Percentiles rank a stretch among this genome's conserved stretches.
Conservation (phyloP, 1,140 invertebrate genomes). For the Paramacrobiotus metropolitanus region DNA sequence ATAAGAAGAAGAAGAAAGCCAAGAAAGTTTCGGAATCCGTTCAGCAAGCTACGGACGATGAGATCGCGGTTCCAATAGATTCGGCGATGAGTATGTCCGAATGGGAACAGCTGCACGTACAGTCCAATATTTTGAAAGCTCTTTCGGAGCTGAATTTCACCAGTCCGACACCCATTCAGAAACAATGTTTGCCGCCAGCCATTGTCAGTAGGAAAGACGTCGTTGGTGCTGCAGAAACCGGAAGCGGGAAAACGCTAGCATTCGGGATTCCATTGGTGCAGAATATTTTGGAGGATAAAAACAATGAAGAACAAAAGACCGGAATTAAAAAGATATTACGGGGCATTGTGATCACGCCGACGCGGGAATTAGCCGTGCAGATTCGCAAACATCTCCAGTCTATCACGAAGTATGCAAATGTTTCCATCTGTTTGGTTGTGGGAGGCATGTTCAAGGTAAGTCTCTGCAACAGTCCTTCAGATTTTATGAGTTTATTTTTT, state of each 20-base stretch:
- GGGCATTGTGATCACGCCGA: constrained; percentile 72
- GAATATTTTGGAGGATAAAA: constrained; percentile 45
- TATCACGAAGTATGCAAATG: constrained; percentile 52
- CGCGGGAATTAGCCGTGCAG: constrained; percentile 79
- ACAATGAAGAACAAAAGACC: constrained; percentile 12
- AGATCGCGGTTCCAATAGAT: too few relatives aligned
- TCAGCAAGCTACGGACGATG: too few relatives aligned
- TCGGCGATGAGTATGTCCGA: too few relatives aligned
- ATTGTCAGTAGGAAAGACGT: constrained; percentile 64
- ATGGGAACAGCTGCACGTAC: constrained; percentile 48
- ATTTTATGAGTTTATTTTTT: background rate
- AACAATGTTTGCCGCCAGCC: constrained; percentile 49
- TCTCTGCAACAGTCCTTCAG: background rate
- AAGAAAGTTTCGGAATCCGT: too few relatives aligned
- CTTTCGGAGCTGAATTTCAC: constrained; percentile 47
- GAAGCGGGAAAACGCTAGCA: constrained; percentile 88
- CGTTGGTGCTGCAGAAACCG: constrained; percentile 83
- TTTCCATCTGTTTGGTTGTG: constrained; percentile 21
- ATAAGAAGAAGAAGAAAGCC: too few relatives aligned
- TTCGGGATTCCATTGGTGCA: constrained; percentile 77
- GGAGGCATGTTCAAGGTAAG: constrained; percentile 5
- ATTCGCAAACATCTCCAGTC: constrained; percentile 58
- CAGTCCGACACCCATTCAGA: constrained; percentile 56
- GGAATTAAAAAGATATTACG: constrained; percentile 16
- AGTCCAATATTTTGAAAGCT: constrained; percentile 40